phyloP scores from a whole-genome alignment of 2,113 vertebrate species.

The Eidolon helvum region DNA sequence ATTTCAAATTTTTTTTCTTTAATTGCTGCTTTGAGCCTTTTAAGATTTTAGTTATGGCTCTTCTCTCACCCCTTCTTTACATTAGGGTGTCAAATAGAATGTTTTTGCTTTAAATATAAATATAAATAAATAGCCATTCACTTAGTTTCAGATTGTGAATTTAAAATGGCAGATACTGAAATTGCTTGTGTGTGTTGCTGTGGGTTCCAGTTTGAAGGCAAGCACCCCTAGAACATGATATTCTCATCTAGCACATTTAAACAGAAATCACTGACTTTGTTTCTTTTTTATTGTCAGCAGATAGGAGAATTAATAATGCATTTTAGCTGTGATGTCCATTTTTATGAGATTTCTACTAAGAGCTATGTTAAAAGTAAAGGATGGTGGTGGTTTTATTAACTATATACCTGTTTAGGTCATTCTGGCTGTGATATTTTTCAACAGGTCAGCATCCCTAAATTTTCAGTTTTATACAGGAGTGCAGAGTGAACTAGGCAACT shows the following conservation, averaged over 20 bases:
- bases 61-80: conserved; percentile 68
- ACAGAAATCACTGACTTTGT: conserved; percentile 73
- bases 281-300: conserved; percentile 78
- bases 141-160: conserved; percentile 77
- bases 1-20: background rate
- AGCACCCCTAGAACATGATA: conserved; percentile 76
- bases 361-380: conserved; percentile 86
- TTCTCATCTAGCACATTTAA: conserved; percentile 77
- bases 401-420: conserved; percentile 80
- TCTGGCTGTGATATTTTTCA: conserved; percentile 82
- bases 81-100: conserved; percentile 76
- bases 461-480: conserved; percentile 56
- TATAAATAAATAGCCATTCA: conserved; percentile 75
- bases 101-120: conserved; percentile 80
- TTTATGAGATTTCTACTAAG: conserved; percentile 85
- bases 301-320: conserved; percentile 79
- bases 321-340: conserved; percentile 82
- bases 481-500: conserved; percentile 56
- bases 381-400: conserved; percentile 87
- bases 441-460: conserved; percentile 72
- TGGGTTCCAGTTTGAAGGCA: conserved; percentile 75
- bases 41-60: conserved; percentile 79
- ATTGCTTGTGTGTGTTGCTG: conserved; percentile 80
- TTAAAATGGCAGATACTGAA: conserved; percentile 80
- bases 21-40: conserved; percentile 78